A percentile compares a stretch with the other conserved stretches of the same genome.
These are phyloP conservation scores for Drosophila dives DNA, from an alignment of 2,888 invertebrate species.

Conservation along the genomic window DNA sequence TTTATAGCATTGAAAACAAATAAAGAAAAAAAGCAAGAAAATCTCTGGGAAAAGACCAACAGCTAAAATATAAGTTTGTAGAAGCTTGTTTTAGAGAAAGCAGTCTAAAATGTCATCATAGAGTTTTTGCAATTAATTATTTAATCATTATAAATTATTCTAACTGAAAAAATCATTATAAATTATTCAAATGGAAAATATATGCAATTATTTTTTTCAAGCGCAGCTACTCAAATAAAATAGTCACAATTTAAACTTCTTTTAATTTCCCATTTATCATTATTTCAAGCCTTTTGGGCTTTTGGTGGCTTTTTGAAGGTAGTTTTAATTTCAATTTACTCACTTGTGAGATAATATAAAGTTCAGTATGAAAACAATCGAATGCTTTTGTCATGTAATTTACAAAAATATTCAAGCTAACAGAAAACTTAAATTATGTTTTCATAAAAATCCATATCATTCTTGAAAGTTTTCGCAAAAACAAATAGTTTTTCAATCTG, in stretches of 20 bases:
- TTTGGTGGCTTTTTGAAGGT: too few relatives aligned
- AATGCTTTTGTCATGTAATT: neutral
- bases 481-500: neutral
- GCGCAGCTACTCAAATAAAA: neutral
- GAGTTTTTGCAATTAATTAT: neutral
- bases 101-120: neutral
- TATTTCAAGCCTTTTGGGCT: neutral
- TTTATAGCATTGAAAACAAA: neutral
- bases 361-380: neutral
- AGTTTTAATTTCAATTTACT: neutral
- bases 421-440: neutral
- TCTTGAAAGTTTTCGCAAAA: neutral
- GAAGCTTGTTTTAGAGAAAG: neutral
- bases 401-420: neutral
- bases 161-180: too few relatives aligned
- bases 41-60: neutral
- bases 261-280: neutral
- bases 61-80: neutral
- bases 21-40: neutral
- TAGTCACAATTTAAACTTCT: neutral
- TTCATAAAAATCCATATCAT: neutral
- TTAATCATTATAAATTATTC: neutral
- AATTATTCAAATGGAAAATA: too few relatives aligned
- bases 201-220: too few relatives aligned
- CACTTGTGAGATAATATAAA: neutral